phyloP scores from a whole-genome alignment of 1,140 invertebrate genomes.

The Aphis gossypii region DNA sequence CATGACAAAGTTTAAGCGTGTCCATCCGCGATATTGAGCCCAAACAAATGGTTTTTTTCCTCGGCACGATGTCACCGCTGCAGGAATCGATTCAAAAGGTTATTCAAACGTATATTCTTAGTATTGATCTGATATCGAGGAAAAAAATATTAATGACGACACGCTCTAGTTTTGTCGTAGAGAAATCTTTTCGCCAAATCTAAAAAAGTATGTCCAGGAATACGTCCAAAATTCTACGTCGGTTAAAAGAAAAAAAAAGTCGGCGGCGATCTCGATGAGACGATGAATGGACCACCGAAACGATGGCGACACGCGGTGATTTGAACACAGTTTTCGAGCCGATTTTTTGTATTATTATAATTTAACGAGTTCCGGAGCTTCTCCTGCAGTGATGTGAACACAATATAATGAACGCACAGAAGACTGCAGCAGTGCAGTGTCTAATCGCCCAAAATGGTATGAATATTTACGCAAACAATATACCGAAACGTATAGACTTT shows the following conservation, averaged over 20 bases:
- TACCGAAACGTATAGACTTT: neutral
- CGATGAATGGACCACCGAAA: neutral
- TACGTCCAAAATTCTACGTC: neutral
- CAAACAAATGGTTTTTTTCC: neutral
- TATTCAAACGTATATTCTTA: neutral
- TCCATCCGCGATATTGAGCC: neutral
- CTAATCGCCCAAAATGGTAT: neutral
- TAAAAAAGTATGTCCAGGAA: neutral
- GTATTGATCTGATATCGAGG: neutral
- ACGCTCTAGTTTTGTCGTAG: neutral
- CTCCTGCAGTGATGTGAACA: neutral
- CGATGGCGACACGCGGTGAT: neutral
- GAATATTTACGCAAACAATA: neutral
- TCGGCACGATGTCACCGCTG: neutral
- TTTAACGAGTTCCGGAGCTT: neutral
- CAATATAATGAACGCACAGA: neutral
- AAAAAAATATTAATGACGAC: conserved; percentile 4
- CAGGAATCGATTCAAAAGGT: neutral
- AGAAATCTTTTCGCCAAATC: neutral
- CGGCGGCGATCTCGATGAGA: neutral
- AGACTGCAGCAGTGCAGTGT: neutral
- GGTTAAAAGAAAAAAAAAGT: neutral
- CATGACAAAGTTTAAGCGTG: neutral
- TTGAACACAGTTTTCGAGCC: neutral
- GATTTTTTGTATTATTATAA: neutral